phyloP scores from a whole-genome alignment of 2,113 vertebrate species.

The Indri indri region DNA sequence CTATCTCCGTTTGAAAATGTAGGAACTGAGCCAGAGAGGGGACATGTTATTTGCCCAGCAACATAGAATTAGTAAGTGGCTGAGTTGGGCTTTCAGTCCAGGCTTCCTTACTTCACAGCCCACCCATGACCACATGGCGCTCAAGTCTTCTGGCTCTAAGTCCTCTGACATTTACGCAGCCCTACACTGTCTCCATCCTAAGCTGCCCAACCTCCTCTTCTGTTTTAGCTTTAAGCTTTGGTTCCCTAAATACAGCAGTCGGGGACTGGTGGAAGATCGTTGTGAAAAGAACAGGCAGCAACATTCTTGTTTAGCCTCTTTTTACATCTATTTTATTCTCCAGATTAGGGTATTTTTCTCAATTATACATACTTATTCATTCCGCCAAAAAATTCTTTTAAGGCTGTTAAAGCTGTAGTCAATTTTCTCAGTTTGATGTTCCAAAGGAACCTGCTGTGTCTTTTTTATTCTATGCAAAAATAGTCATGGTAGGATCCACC shows the following conservation, averaged over 20 bases:
- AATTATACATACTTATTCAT: slow-evolving; percentile 68
- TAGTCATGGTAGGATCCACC: slow-evolving; percentile 41
- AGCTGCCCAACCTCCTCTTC: background rate
- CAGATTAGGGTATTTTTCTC: slow-evolving; percentile 68
- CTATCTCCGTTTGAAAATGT: background rate
- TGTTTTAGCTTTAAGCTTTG: background rate
- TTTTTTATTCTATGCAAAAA: slow-evolving; percentile 69
- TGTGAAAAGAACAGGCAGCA: slow-evolving; percentile 30
- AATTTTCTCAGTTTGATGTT: slow-evolving; percentile 77
- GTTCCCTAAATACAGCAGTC: background rate
- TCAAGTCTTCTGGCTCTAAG: background rate
- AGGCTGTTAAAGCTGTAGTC: slow-evolving; percentile 67
- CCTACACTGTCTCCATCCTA: background rate
- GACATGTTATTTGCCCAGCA: background rate
- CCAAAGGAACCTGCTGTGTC: slow-evolving; percentile 65
- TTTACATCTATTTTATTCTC: slow-evolving; percentile 34
- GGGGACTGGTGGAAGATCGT: background rate
- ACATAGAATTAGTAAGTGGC: background rate
- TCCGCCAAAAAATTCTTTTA: slow-evolving; percentile 70
- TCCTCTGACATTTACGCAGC: background rate
- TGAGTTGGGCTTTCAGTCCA: background rate
- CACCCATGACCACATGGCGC: rapidly evolving
- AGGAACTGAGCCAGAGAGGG: background rate
- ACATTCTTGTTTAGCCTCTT: slow-evolving; percentile 53
- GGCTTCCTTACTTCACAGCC: background rate